Evolutionary conservation across 2,113 vertebrate species (phyloP), one percentile per base, ranked within the genome.

Genomic region (Lophius piscatorius): DNA sequence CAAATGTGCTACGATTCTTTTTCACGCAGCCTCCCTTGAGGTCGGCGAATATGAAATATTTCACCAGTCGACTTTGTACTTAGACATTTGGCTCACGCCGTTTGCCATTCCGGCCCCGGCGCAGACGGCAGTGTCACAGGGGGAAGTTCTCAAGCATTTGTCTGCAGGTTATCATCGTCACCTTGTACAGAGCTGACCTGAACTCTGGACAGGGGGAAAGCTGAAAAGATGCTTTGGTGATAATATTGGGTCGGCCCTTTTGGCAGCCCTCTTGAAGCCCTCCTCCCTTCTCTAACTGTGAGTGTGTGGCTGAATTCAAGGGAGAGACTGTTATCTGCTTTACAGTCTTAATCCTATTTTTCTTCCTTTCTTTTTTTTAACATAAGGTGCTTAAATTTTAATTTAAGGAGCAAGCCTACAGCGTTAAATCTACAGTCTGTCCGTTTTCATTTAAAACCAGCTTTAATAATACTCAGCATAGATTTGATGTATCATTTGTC

Each of bases 31-130:
- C 63, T 83, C 81, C 76, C 73, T 28, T 14, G 78, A 76, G 78
- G 63, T 71, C 3, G 39, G 26, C 62, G 45, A 40, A 73, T 80
- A 78, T 82, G 50, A 82, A 83, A 70, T 83, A 77, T 74, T 20
- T 44, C 70, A 17, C 34, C 12, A 6, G 74, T 68, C 26, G 52
- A 46, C 69, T 76, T 45, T 80, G 59, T 67, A 20, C 49, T 69
- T 29, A 31, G 35, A 54, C 24, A 55, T 39, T 63, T 3, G 41
- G 51, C 62, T 59, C 4, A 60, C 78, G 74, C 76, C 78, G 79
- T 62, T 63, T 71, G 67, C 69, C 64, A 36, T 52, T 65, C 44
- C 48, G 73, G 74, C 71, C 78, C 64, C 0, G 29, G 45, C 78
- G 80, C 79, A 52, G 66, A 55, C 20, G 9, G 16, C 18, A 0